A percentile compares a stretch with the other conserved stretches of the same genome.
These are phyloP conservation scores for Dasypus novemcinctus DNA, from an alignment of 2,113 vertebrate species.

Conservation along the genomic window DNA sequence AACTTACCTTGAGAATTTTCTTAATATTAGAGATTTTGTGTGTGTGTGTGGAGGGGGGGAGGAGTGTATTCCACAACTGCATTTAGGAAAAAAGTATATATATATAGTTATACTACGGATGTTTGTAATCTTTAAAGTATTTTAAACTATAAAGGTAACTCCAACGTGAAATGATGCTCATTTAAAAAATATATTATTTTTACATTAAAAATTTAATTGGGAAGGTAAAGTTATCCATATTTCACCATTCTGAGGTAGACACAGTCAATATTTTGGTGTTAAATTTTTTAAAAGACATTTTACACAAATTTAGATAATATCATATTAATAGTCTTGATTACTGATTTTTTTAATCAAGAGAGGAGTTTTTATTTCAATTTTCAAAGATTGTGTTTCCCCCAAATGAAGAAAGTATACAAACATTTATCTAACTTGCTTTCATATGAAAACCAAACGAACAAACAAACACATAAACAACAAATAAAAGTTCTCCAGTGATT, in stretches of 20 bases:
- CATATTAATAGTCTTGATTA: not conserved
- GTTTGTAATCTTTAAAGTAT: not conserved
- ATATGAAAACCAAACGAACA: not conserved
- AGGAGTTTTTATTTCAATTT: constrained; percentile 4
- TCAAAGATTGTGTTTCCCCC: not conserved
- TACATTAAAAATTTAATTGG: not conserved
- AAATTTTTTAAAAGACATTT: constrained; percentile 12
- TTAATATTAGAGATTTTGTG: not conserved
- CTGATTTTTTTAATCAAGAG: constrained; percentile 23
- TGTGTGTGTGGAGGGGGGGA: no score
- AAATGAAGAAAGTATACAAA: not conserved
- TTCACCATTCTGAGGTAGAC: not conserved
- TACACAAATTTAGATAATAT: not conserved
- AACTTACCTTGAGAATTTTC: not conserved
- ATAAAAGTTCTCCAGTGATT: not conserved
- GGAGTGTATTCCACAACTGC: not conserved
- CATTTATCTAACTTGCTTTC: not conserved
- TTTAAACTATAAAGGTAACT: not conserved
- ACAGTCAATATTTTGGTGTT: not conserved
- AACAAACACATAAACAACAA: not conserved
- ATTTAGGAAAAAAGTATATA: not conserved
- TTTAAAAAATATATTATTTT: constrained; percentile 20
- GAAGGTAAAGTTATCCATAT: not conserved
- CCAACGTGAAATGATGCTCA: not conserved
- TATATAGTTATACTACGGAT: not conserved